Evolutionary conservation across 2,113 vertebrate species (phyloP).

Genomic region (Empidonax traillii): DNA sequence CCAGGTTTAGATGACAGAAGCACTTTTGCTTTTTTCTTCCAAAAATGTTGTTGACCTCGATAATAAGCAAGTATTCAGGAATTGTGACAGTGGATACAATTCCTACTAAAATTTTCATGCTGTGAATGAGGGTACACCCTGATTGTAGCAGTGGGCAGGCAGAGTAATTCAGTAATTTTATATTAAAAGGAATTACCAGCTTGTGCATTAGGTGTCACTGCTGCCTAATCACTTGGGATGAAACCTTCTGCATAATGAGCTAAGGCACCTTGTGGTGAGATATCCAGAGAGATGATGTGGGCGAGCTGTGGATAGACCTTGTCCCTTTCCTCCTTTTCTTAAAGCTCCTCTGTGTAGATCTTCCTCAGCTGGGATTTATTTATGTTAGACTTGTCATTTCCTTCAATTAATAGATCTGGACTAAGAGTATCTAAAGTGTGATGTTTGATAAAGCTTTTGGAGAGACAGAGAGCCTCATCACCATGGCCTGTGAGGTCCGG

Average conservation of each 20-base stretch:
- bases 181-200: neutral
- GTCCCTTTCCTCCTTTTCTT: neutral
- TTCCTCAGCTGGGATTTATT: neutral
- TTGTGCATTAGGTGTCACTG: slow-evolving; percentile 53
- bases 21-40: neutral
- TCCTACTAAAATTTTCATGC: neutral
- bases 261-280: accelerated
- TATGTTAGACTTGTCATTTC: neutral
- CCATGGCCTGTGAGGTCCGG: neutral
- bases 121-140: accelerated
- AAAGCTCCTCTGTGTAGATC: neutral
- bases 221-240: slow-evolving; percentile 22
- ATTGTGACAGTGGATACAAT: accelerated
- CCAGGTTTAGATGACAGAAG: neutral
- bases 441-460: neutral
- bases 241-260: neutral
- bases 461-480: accelerated
- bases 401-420: neutral
- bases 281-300: neutral
- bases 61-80: neutral
- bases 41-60: neutral
- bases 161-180: neutral
- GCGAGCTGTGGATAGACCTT: neutral
- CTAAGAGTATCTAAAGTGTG: neutral
- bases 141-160: neutral